Base-by-base conservation (phyloP, 2,888 invertebrate genomes). In the Podotricha telesiphe region DNA sequence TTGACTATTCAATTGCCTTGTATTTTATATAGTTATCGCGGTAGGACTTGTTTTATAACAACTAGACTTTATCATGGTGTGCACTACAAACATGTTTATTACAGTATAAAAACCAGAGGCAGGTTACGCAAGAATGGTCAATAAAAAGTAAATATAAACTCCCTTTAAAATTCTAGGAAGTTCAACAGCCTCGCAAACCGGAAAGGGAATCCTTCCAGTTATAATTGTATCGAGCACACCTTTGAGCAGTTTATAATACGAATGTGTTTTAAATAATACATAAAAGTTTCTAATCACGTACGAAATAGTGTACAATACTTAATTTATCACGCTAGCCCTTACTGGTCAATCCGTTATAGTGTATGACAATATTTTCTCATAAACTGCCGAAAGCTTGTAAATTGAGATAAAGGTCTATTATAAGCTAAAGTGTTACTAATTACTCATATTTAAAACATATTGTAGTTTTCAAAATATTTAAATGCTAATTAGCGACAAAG, bases 71-170 rank as follows among this genome's bases (percentile, higher is more conserved):
- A 66, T 61, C 64, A 62, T 65, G 69, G 59, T 63, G 62, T 75
- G 28, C 75, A 75, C 72, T 70, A 75, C 75, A 77, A 78, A 81
- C 79, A 75, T 68, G 80, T 81, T 79, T 78, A 77, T 75, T 81
- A 82, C 80, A 82, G 85, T 85, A 83, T 55, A 84, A 80, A 82
- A 84, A 80, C 88, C 87, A 89, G 87, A 88, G 81, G 82, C 88
- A 74, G 84, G 91, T 91, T 92, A 91, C 88, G 89, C 92, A 92
- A 90, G 89, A 88, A 78, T 79, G 82, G 81, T 78, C 73, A 75
- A 84, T 84, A 91, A 91, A 90, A 89, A 89, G 81, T 78, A 75
- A 86, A 86, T 88, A 42, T 45, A 59, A 22, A 22, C 55, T 88
- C 88, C 86, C 86, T 89, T 86, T 87, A 85, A 55, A 55, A 84